Percentiles rank a stretch among this genome's conserved stretches.
phyloP scores from a whole-genome alignment of 1,140 invertebrate species.

The Melanaphis sacchari region DNA sequence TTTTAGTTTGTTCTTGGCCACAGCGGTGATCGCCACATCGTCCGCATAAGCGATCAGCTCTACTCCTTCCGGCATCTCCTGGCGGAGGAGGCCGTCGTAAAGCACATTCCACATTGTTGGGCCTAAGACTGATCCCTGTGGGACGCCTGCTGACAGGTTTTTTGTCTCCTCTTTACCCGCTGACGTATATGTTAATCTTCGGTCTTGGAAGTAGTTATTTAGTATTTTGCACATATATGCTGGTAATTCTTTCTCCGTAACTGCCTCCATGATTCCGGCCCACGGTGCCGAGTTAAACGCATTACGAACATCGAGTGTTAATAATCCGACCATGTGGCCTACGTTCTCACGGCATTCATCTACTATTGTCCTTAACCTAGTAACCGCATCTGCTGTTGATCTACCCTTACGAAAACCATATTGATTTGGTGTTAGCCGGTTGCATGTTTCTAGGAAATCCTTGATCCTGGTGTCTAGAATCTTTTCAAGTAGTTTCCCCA shows the following conservation, averaged over 20 bases:
- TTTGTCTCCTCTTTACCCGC: no score
- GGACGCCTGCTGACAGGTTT: no score
- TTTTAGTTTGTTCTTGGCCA: not conserved
- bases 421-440: not conserved
- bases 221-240: not conserved
- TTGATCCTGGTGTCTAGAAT: not conserved
- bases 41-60: not conserved
- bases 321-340: not conserved
- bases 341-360: not conserved
- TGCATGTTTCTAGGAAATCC: not conserved
- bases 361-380: not conserved
- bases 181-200: not conserved
- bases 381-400: not conserved
- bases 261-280: not conserved
- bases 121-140: no score
- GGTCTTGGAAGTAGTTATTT: not conserved
- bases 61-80: no score
- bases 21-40: not conserved
- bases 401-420: not conserved
- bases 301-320: not conserved
- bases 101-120: no score
- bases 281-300: not conserved
- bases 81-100: no score
- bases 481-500: not conserved
- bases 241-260: not conserved